phyloP scores from a whole-genome alignment of 2,797 vertebrate genomes.

The Poecilia velifera region DNA sequence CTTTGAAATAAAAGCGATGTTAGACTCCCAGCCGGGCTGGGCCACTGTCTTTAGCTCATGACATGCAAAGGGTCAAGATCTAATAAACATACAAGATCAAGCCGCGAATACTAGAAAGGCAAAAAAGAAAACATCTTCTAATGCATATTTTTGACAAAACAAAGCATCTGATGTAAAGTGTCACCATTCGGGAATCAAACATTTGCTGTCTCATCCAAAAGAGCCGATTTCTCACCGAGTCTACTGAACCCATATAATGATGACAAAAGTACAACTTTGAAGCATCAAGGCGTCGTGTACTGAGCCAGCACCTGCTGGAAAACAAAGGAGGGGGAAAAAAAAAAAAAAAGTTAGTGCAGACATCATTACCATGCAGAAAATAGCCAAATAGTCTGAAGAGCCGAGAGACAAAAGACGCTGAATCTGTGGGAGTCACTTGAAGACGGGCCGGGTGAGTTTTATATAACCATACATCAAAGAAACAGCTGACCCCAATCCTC shows the following conservation, averaged over 20 bases:
- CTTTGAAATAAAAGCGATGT: no score
- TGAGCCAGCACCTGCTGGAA: slow-evolving; percentile 40
- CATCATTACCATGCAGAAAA: slow-evolving; percentile 63
- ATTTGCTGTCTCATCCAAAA: not conserved
- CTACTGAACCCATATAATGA: not conserved
- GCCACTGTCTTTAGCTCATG: no score
- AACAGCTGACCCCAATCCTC: slow-evolving; percentile 39
- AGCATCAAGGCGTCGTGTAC: slow-evolving; percentile 25
- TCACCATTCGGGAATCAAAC: slow-evolving; percentile 56
- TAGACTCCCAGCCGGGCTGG: no score
- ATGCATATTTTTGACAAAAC: not conserved
- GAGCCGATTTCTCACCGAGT: not conserved
- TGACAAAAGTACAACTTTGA: not conserved
- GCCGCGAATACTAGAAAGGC: slow-evolving; percentile 20
- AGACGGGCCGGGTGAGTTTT: slow-evolving; percentile 26
- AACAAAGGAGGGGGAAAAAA: not conserved
- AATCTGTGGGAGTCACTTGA: slow-evolving; percentile 51
- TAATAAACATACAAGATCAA: slow-evolving; percentile 5
- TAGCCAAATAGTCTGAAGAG: slow-evolving; percentile 45
- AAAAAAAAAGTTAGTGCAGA: slow-evolving; percentile 35
- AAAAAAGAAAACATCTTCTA: slow-evolving; percentile 37
- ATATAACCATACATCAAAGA: slow-evolving; percentile 62
- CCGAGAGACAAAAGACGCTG: slow-evolving; percentile 40
- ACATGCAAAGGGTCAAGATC: not conserved
- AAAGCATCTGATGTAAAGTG: slow-evolving; percentile 9